A percentile compares a stretch with the other conserved stretches of the same genome.
Conservation (phyloP, 2,888 invertebrate genomes). For the Polydrusus tereticollis region DNA sequence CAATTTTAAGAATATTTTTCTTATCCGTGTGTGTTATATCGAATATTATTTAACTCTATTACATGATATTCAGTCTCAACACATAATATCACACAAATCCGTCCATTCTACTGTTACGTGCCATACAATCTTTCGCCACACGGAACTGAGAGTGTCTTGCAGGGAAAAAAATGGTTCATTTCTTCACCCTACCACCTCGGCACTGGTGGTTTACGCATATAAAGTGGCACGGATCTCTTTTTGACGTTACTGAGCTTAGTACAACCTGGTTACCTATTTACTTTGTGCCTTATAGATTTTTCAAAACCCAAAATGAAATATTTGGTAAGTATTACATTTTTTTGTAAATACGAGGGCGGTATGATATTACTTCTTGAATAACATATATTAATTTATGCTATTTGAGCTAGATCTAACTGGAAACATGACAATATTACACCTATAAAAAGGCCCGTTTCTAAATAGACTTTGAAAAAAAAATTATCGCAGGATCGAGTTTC, state of each 20-base stretch:
- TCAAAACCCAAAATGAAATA: conserved; percentile 28
- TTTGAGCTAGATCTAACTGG: no score
- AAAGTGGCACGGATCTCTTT: conserved; percentile 40
- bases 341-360: neutral
- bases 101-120: neutral
- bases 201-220: conserved; percentile 47
- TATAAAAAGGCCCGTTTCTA: no score
- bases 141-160: conserved; percentile 26
- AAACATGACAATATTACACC: no score
- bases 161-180: conserved; percentile 27
- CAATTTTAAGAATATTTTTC: no score
- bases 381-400: no score
- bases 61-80: neutral
- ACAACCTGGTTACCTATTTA: conserved; percentile 19
- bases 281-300: neutral
- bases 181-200: conserved; percentile 45
- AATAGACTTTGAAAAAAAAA: no score
- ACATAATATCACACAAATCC: neutral
- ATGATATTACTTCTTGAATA: no score
- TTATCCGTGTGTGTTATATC: neutral
- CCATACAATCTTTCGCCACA: conserved; percentile 34
- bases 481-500: no score
- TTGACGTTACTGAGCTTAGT: conserved; percentile 5
- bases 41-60: neutral
- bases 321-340: conserved; percentile 34